These are phyloP conservation scores for Porites australiensis DNA, from an alignment of 64 coral and sea anemone species.

Conservation along the genomic window DNA sequence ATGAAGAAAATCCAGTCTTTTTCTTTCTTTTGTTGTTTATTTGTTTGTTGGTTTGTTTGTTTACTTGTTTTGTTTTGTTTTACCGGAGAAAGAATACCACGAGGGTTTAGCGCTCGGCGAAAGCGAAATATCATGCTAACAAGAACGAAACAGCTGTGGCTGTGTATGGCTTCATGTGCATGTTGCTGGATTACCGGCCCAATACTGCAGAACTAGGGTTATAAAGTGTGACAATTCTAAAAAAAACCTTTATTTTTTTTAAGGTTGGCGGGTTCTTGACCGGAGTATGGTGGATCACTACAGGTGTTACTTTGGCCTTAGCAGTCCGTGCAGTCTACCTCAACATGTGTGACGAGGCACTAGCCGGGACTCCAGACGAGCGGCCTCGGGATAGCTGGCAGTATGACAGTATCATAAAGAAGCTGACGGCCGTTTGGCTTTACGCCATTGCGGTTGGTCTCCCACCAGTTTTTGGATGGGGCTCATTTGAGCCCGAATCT, in stretches of 20 bases:
- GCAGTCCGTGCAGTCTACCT: background rate
- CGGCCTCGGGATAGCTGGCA: background rate
- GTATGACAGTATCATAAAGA: conserved; percentile 1
- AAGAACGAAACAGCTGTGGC: too few relatives aligned
- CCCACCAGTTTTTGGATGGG: conserved; percentile 14
- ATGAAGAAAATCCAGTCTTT: too few relatives aligned
- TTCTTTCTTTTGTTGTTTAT: too few relatives aligned
- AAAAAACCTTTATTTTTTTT: background rate
- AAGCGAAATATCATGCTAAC: too few relatives aligned
- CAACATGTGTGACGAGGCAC: background rate
- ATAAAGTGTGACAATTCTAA: background rate
- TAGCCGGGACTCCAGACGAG: background rate
- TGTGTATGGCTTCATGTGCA: too few relatives aligned
- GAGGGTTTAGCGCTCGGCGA: too few relatives aligned
- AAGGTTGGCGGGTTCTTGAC: conserved; percentile 15
- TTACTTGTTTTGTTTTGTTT: too few relatives aligned
- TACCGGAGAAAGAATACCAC: too few relatives aligned
- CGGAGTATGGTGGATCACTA: background rate
- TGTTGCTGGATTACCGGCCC: too few relatives aligned
- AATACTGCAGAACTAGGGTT: too few relatives aligned
- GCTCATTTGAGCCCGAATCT: conserved; percentile 11
- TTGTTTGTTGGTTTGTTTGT: too few relatives aligned
- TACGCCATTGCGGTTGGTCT: background rate
- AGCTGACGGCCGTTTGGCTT: conserved; percentile 7
- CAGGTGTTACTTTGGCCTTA: background rate